A percentile compares a stretch with the other conserved stretches of the same genome.
phyloP scores from a whole-genome alignment of 1,140 invertebrate genomes.

The Drosophila varians region DNA sequence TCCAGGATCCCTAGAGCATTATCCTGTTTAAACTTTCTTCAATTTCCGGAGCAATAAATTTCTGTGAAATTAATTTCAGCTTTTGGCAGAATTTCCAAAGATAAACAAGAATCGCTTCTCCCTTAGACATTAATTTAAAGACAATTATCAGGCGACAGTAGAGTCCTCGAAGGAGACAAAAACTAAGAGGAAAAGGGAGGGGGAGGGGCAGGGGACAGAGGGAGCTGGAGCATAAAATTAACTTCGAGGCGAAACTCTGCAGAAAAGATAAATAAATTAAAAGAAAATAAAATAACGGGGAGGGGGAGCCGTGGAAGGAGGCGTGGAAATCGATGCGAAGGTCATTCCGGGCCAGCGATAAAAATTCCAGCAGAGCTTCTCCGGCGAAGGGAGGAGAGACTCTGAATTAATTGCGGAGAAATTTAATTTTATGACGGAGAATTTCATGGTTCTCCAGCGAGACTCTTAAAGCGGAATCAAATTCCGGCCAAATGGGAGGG shows the following conservation, averaged over 20 bases:
- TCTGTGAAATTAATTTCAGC: slow-evolving; percentile 30
- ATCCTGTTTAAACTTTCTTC: slow-evolving; percentile 3
- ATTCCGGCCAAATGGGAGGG: slow-evolving; percentile 7
- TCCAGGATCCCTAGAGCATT: not conserved
- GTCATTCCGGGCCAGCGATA: slow-evolving; percentile 45
- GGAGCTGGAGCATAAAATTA: slow-evolving; percentile 30
- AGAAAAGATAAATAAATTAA: slow-evolving; percentile 53
- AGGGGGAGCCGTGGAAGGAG: not conserved
- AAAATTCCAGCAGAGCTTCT: slow-evolving; percentile 40
- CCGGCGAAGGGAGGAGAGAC: not conserved
- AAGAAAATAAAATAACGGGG: slow-evolving; percentile 25
- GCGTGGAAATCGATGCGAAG: slow-evolving; percentile 42
- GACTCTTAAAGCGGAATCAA: slow-evolving; percentile 40
- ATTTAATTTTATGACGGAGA: slow-evolving; percentile 49
- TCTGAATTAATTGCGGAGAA: slow-evolving; percentile 51
- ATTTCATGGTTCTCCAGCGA: slow-evolving; percentile 18
- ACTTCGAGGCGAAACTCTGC: slow-evolving; percentile 20
- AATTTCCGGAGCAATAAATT: slow-evolving; percentile 36
- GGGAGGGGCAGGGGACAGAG: slow-evolving; percentile 2
- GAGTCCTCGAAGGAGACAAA: slow-evolving; percentile 2
- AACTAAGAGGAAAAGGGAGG: slow-evolving; percentile 14
- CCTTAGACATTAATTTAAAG: slow-evolving; percentile 35
- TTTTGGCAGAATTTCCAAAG: slow-evolving; percentile 32
- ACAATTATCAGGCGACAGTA: slow-evolving; percentile 54
- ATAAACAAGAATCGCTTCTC: slow-evolving; percentile 43